These are phyloP conservation scores for Trichopoda pennipes DNA, from an alignment of 2,888 invertebrate genomes.

Conservation along the genomic window DNA sequence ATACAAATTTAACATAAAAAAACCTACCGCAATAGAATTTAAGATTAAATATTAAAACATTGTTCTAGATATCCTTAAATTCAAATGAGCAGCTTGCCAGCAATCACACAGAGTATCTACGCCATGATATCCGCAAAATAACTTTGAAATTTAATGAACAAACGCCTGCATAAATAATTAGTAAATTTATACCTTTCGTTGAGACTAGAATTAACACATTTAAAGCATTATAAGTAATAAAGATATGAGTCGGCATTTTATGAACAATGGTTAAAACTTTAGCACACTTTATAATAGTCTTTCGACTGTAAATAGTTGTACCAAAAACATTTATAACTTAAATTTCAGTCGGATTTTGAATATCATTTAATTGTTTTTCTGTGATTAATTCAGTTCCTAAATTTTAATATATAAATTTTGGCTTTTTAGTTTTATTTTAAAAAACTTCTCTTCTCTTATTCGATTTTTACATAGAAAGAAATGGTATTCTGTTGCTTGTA, in stretches of 20 bases:
- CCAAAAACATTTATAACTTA: background rate
- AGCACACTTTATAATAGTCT: background rate
- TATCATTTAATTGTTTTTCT: background rate
- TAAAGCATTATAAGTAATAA: constrained; percentile 40
- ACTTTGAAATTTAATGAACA: constrained; percentile 59
- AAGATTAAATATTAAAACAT: constrained; percentile 34
- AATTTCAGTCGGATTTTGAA: background rate
- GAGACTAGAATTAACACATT: constrained; percentile 56
- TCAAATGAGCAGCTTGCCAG: constrained; percentile 31
- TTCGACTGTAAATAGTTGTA: background rate
- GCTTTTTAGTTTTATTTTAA: no score
- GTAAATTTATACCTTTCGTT: constrained; percentile 63
- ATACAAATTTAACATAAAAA: constrained; percentile 11
- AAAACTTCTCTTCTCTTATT: no score
- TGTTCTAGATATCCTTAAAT: constrained; percentile 30
- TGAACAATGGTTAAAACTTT: background rate
- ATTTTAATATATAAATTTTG: no score
- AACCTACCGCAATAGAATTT: constrained; percentile 13
- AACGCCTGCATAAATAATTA: constrained; percentile 70
- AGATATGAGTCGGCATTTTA: constrained; percentile 17
- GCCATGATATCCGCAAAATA: constrained; percentile 55
- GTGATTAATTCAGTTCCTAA: background rate
- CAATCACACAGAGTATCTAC: constrained; percentile 55
- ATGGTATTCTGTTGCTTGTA: no score
- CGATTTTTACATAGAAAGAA: no score